Conservation (phyloP, 2,113 vertebrate species). For the Nerophis lumbriciformis region DNA sequence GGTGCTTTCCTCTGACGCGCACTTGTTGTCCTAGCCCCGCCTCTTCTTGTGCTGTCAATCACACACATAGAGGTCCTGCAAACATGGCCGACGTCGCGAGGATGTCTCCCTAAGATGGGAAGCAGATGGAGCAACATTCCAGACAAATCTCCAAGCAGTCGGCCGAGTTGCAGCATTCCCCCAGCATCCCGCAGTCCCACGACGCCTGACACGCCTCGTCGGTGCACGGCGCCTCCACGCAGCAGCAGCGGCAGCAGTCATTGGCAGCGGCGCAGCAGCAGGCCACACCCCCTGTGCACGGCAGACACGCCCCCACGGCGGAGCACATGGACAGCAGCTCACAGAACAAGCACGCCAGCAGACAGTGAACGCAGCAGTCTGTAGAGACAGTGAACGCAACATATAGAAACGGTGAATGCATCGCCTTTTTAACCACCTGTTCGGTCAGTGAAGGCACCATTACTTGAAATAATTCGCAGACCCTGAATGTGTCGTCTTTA, state of each 20-base stretch:
- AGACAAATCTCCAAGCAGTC: constrained; percentile 78
- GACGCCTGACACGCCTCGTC: constrained; percentile 59
- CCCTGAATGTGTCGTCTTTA: no score
- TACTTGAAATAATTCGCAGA: background rate
- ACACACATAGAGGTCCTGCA: constrained; percentile 3
- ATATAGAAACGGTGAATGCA: no score
- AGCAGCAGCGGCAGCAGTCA: constrained; percentile 53
- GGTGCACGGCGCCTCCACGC: constrained; percentile 53
- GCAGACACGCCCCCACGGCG: constrained; percentile 63
- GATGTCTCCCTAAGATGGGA: constrained; percentile 59
- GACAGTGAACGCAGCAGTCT: constrained; percentile 76
- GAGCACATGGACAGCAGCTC: constrained; percentile 73
- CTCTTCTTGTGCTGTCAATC: constrained; percentile 29
- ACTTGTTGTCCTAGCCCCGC: constrained; percentile 43
- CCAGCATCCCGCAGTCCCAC: constrained; percentile 69
- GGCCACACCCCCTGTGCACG: constrained; percentile 57
- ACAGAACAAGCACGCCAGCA: constrained; percentile 78
- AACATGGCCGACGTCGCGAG: no score
- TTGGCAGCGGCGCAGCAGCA: constrained; percentile 28
- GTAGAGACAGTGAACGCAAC: constrained; percentile 7
- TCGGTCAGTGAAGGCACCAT: no score
- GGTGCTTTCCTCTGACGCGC: constrained; percentile 51
- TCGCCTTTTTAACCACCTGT: no score
- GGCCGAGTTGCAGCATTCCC: constrained; percentile 72
- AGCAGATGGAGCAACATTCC: constrained; percentile 79